Conservation (phyloP, 1,140 invertebrate species). For the Drosophila teissieri region DNA sequence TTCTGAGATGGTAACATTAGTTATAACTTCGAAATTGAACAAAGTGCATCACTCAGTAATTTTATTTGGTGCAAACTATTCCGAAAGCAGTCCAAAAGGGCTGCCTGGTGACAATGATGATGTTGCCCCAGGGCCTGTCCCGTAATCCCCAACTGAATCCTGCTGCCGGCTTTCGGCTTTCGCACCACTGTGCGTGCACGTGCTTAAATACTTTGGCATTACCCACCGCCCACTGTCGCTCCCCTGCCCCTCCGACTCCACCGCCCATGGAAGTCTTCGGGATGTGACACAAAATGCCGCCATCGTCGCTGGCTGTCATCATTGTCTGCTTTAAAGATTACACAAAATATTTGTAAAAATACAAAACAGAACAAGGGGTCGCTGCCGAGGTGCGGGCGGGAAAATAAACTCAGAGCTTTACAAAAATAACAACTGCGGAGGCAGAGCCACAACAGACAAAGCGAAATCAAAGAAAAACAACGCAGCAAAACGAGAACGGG, state of each 20-base stretch:
- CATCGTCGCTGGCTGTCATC: conserved; percentile 79
- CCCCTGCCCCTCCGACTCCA: background rate
- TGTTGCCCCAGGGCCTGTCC: conserved; percentile 24
- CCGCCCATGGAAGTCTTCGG: conserved; percentile 57
- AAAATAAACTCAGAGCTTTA: conserved; percentile 81
- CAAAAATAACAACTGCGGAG: conserved; percentile 81
- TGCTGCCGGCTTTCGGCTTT: background rate
- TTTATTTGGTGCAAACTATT: background rate
- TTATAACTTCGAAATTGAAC: background rate
- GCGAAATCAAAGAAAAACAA: conserved; percentile 61
- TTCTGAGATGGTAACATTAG: background rate
- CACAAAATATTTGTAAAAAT: conserved; percentile 84
- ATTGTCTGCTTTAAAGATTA: conserved; percentile 84
- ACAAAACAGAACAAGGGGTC: conserved; percentile 71
- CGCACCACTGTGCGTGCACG: conserved; percentile 72
- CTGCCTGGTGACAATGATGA: conserved; percentile 19
- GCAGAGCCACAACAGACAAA: conserved; percentile 49
- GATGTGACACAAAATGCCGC: conserved; percentile 83
- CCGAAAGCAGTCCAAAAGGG: conserved; percentile 15
- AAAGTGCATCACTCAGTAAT: too few species aligned
- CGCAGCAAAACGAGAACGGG: conserved; percentile 36
- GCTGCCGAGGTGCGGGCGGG: background rate
- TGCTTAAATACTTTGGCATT: conserved; percentile 78
- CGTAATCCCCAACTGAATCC: conserved; percentile 26
- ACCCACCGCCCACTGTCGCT: conserved; percentile 14